phyloP scores from a whole-genome alignment of 2,888 invertebrate species.

The Tromatobia lineatoria region DNA sequence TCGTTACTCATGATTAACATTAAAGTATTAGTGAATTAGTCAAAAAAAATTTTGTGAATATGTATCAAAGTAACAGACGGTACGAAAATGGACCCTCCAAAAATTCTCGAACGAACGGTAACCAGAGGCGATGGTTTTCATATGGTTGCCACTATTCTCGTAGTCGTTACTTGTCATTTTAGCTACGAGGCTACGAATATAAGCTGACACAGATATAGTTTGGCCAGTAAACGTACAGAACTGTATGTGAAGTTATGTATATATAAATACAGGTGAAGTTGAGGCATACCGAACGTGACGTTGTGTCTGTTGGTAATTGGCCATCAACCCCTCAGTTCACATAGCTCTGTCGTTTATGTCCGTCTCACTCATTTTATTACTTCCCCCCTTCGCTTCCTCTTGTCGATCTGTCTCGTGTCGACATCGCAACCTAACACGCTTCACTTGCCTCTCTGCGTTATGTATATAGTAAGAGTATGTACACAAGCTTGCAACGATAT shows the following conservation, averaged over 20 bases:
- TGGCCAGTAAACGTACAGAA: not conserved
- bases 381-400: not conserved
- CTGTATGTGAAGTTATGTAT: not conserved
- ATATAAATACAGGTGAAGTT: not conserved
- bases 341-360: not conserved
- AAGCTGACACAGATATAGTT: not conserved
- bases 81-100: too few relatives aligned
- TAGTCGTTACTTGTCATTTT: not conserved
- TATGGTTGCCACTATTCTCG: not conserved
- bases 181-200: not conserved
- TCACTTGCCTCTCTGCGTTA: not conserved
- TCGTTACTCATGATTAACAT: too few relatives aligned
- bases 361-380: constrained; percentile 38
- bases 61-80: too few relatives aligned
- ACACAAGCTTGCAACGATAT: constrained; percentile 37
- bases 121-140: not conserved
- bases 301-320: constrained; percentile 38
- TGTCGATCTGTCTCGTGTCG: constrained; percentile 25
- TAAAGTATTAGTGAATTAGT: too few relatives aligned
- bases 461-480: not conserved
- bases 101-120: not conserved
- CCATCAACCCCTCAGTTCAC: constrained; percentile 11
- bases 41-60: too few relatives aligned
- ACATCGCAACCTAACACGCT: constrained; percentile 31
- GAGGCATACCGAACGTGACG: constrained; percentile 7